phyloP scores from a whole-genome alignment of 2,113 vertebrate genomes.

The Bufo gargarizans region DNA sequence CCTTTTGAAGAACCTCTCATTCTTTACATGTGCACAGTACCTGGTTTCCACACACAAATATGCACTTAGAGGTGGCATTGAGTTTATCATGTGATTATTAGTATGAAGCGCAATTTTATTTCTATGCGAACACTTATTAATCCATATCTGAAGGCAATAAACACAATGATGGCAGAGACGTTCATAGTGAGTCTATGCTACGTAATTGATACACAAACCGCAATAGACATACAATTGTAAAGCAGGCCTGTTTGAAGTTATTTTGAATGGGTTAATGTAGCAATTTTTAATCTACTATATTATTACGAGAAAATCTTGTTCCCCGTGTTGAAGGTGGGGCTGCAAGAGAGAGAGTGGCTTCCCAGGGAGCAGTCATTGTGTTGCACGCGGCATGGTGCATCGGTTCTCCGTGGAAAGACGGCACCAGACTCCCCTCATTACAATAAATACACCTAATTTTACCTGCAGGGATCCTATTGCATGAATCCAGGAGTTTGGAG shows the following conservation, averaged over 20 bases:
- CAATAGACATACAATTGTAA: neutral
- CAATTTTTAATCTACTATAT: slow-evolving; percentile 29
- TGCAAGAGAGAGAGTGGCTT: slow-evolving; percentile 32
- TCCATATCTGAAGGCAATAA: neutral
- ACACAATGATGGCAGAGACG: neutral
- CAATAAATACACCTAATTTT: slow-evolving; percentile 59
- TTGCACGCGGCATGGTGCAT: slow-evolving; percentile 38
- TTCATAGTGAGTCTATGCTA: neutral
- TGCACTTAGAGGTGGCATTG: too few relatives aligned
- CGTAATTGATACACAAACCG: neutral
- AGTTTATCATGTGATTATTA: slow-evolving; percentile 3
- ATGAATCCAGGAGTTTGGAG: slow-evolving; percentile 7
- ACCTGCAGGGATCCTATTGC: slow-evolving; percentile 51
- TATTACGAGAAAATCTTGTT: slow-evolving; percentile 54
- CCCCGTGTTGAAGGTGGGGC: slow-evolving; percentile 28
- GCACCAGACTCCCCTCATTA: slow-evolving; percentile 50
- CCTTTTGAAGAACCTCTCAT: neutral
- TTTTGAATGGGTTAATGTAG: slow-evolving; percentile 39
- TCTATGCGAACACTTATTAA: neutral
- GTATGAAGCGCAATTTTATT: neutral
- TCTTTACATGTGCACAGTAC: neutral
- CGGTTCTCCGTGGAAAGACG: slow-evolving; percentile 30
- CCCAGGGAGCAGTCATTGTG: slow-evolving; percentile 53
- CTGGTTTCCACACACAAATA: neutral
- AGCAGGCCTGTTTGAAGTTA: slow-evolving; percentile 15